phyloP scores from a whole-genome alignment of 2,797 vertebrate genomes.

The Chromis chromis region DNA sequence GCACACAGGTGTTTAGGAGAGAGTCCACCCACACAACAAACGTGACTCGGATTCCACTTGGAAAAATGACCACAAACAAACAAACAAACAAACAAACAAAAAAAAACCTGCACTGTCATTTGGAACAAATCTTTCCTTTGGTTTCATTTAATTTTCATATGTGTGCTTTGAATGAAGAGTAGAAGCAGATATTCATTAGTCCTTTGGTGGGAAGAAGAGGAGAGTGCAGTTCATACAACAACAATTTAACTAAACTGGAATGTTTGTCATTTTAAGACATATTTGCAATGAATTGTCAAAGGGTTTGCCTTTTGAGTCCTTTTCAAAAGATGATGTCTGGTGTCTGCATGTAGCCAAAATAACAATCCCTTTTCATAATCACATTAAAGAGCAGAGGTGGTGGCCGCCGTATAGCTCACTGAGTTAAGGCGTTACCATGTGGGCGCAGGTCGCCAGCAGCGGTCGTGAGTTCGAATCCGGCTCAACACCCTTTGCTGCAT shows the following conservation, averaged over 20 bases:
- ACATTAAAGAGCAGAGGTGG: neutral
- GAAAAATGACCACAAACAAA: slow-evolving; percentile 39
- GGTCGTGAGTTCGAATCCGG: too few relatives aligned
- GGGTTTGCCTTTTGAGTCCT: neutral
- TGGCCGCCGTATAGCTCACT: too few relatives aligned
- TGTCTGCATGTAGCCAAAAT: neutral
- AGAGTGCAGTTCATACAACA: too few relatives aligned
- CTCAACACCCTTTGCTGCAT: too few relatives aligned
- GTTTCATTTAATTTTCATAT: neutral
- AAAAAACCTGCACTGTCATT: neutral
- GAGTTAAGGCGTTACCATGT: too few relatives aligned
- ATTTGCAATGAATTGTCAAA: neutral
- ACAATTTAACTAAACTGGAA: neutral
- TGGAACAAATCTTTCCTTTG: neutral
- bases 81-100: too few relatives aligned
- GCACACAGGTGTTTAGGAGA: slow-evolving; percentile 59
- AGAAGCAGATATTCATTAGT: neutral
- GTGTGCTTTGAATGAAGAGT: neutral
- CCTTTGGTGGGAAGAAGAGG: neutral
- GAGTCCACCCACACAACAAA: slow-evolving; percentile 43
- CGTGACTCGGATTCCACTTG: slow-evolving; percentile 24
- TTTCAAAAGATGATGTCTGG: neutral
- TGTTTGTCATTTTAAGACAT: too few relatives aligned
- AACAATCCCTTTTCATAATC: neutral
- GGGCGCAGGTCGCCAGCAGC: too few relatives aligned